Evolutionary conservation across 1,140 invertebrate genomes (phyloP).

Genomic region (Zaprionus capensis): DNA sequence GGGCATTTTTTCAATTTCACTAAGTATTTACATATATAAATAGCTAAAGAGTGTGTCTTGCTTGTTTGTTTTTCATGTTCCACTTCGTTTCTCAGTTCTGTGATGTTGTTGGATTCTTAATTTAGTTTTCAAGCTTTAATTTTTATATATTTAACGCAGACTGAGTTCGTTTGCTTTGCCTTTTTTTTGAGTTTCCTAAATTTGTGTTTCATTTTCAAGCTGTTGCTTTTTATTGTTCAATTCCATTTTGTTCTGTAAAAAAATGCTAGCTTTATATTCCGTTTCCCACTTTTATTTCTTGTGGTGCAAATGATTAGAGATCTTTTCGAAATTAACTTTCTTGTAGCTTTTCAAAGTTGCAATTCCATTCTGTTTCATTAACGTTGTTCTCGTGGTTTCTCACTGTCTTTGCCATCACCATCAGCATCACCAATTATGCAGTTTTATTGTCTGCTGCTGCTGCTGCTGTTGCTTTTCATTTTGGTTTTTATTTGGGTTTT

Average conservation of each 20-base stretch:
- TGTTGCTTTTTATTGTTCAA: not conserved
- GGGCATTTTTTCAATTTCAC: not conserved
- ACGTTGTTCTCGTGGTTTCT: not conserved
- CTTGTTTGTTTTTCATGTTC: not conserved
- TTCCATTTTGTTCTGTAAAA: too few relatives aligned
- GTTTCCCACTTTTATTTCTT: not conserved
- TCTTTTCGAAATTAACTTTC: not conserved
- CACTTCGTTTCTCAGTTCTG: not conserved
- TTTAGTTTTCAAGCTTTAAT: not conserved
- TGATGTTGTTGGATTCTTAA: not conserved
- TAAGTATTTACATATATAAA: not conserved
- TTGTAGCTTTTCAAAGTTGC: not conserved
- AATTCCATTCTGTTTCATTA: not conserved
- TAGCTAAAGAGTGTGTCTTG: too few relatives aligned
- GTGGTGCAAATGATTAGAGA: too few relatives aligned
- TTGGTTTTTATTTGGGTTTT: conserved; percentile 25
- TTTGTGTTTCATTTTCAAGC: not conserved
- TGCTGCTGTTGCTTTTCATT: conserved; percentile 8
- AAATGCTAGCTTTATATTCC: too few relatives aligned
- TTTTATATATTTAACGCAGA: not conserved
- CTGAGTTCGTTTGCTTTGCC: not conserved
- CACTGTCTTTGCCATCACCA: conserved; percentile 4
- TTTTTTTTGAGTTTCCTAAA: not conserved
- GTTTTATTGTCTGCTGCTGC: conserved; percentile 21
- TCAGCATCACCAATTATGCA: conserved; percentile 26